These are phyloP conservation scores for Neotoma lepida DNA, from an alignment of 2,113 vertebrate species.

Conservation along the genomic window DNA sequence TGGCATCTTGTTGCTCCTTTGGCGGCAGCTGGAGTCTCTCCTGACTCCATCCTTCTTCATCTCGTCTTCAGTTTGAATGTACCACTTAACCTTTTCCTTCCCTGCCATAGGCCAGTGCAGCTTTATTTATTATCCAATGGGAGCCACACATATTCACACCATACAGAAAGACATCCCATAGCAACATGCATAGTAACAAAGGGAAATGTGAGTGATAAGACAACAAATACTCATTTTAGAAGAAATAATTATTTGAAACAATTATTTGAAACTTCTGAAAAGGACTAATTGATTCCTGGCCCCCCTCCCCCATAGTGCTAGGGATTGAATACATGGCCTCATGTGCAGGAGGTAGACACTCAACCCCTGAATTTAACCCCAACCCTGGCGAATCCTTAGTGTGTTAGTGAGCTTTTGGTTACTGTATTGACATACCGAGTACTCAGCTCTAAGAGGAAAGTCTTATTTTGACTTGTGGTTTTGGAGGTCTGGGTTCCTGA, in stretches of 20 bases:
- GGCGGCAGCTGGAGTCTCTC: no score
- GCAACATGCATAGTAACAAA: not conserved
- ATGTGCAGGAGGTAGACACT: not conserved
- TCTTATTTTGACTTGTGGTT: not conserved
- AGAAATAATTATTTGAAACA: not conserved
- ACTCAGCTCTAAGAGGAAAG: not conserved
- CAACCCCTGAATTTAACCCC: not conserved
- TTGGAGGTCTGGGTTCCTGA: not conserved
- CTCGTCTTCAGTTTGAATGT: no score
- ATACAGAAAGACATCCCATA: no score
- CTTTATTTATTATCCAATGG: no score
- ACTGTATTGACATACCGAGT: not conserved
- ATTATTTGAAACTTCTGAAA: not conserved
- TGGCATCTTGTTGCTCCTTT: no score
- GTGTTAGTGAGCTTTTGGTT: not conserved
- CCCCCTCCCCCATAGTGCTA: not conserved
- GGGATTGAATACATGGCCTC: not conserved
- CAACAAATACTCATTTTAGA: not conserved
- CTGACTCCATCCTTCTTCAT: no score
- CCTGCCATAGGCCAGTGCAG: no score
- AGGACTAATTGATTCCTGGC: not conserved
- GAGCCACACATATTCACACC: no score
- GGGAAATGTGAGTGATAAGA: not conserved
- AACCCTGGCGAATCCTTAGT: not conserved
- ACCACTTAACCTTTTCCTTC: no score